Evolutionary conservation across 1,140 invertebrate genomes (phyloP).

Genomic region (Drosophila sp.): DNA sequence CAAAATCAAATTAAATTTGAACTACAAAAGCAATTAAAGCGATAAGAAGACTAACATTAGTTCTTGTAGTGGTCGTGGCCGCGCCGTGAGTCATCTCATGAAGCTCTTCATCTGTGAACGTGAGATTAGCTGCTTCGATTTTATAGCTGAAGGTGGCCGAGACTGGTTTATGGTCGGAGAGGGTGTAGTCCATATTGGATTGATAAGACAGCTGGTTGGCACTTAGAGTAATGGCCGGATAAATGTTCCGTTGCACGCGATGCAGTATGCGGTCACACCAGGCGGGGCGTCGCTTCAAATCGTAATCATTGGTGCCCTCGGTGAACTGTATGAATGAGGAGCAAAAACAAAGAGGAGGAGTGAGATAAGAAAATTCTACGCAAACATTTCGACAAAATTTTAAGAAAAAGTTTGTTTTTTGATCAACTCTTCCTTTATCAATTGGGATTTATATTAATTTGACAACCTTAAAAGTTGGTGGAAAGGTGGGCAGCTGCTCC

Average conservation of each 20-base stretch:
- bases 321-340: slow-evolving; percentile 84
- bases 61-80: slow-evolving; percentile 61
- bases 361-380: neutral
- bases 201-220: slow-evolving; percentile 92
- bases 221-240: slow-evolving; percentile 81
- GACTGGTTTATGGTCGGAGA: slow-evolving; percentile 99
- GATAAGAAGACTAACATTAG: slow-evolving; percentile 82
- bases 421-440: too few species aligned
- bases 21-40: slow-evolving; percentile 54
- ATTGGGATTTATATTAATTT: neutral
- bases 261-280: slow-evolving; percentile 99
- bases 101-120: slow-evolving; percentile 85
- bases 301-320: slow-evolving; percentile 89
- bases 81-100: slow-evolving; percentile 73
- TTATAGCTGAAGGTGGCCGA: slow-evolving; percentile 89
- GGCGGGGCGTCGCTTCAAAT: slow-evolving; percentile 94
- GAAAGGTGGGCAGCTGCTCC: slow-evolving; percentile 90
- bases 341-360: neutral
- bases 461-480: slow-evolving; percentile 91
- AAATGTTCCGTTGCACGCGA: slow-evolving; percentile 86
- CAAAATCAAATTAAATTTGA: slow-evolving; percentile 45
- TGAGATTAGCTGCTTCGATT: slow-evolving; percentile 62
- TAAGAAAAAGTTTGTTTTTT: too few species aligned
- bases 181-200: slow-evolving; percentile 92
- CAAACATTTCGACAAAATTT: too few species aligned